Percentiles rank a stretch among this genome's conserved stretches.
These are phyloP conservation scores for Elgonia sp. DNA, from an alignment of 2,888 invertebrate species.

Conservation along the genomic window DNA sequence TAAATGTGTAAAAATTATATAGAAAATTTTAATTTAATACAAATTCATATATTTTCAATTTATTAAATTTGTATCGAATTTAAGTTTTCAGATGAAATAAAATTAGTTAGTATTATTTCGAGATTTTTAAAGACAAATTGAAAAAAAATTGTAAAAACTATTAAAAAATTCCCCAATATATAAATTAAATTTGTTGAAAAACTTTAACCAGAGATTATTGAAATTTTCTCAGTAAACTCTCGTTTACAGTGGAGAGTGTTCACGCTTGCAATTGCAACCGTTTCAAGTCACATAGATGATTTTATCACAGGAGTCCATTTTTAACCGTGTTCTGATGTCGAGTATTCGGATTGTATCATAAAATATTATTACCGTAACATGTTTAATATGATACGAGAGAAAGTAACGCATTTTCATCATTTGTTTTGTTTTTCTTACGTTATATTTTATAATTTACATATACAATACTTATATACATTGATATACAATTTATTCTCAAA, in stretches of 20 bases:
- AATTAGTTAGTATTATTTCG: no score
- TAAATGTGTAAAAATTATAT: no score
- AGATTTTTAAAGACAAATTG: no score
- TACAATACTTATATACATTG: conserved; percentile 69
- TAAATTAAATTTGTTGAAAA: no score
- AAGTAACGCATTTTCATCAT: conserved; percentile 74
- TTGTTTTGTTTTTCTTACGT: conserved; percentile 24
- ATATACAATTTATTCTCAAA: no score
- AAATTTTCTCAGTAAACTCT: conserved; percentile 50
- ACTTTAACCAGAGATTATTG: no score
- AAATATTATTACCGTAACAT: conserved; percentile 76
- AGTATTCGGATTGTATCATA: conserved; percentile 78
- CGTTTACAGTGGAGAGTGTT: conserved; percentile 65
- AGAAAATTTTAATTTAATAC: no score
- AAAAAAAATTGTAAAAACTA: no score
- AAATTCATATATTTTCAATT: no score
- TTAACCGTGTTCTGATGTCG: conserved; percentile 80
- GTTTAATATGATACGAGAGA: conserved; percentile 77
- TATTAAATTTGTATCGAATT: no score
- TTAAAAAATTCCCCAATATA: no score
- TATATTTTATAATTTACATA: conserved; percentile 46
- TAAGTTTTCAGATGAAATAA: no score
- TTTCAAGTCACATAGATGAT: conserved; percentile 81
- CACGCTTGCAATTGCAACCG: conserved; percentile 78
- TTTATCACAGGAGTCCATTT: conserved; percentile 86